Base-by-base conservation (phyloP, 2,888 invertebrate genomes). In the Apeira syringaria region DNA sequence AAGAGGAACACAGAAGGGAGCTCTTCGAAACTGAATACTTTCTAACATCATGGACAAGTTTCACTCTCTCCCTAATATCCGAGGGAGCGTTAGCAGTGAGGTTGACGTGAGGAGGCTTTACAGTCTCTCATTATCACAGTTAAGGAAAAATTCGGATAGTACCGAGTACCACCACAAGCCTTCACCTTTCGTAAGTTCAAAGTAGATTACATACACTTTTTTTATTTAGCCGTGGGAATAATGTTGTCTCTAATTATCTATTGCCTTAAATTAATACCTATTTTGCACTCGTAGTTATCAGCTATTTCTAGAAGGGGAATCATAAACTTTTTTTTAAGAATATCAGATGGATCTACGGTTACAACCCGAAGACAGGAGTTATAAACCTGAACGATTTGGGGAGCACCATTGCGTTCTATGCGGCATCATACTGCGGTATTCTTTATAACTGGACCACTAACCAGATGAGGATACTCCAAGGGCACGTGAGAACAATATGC, bases 301-400 rank as follows among this genome's bases (percentile, higher is more conserved):
- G n/a, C n/a, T n/a, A n/a, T n/a, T n/a, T n/a, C n/a, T n/a, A n/a
- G n/a, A n/a, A n/a, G n/a, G n/a, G n/a, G n/a, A n/a, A n/a, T n/a
- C n/a, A n/a, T n/a, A n/a, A n/a, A n/a, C n/a, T n/a, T 25, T 8
- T 26, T 37, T 32, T 47, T 6, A 59, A 93, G 94, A 89, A 90
- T 54, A 67, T 93, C 5, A 77, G 90, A 18, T 94, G 94, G 94
- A 89, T 92, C 25, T 91, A 92, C 68, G 94, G 94, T 0, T 87
- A 92, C 61, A 94, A 93, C 62, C 64, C 88, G 0, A 86, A 84
- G 47, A 90, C 91, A 1, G 91, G 91, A 1, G 84, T 93, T 3
- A 75, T 92, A 37, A 94, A 94, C 66, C 64, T 94, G 50, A 93
- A 92, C 33, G 76, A 75, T 3, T 64, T 74, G 2, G 85, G 85